Base-by-base conservation (phyloP, 2,797 vertebrate species). In the Chelonia mydas region DNA sequence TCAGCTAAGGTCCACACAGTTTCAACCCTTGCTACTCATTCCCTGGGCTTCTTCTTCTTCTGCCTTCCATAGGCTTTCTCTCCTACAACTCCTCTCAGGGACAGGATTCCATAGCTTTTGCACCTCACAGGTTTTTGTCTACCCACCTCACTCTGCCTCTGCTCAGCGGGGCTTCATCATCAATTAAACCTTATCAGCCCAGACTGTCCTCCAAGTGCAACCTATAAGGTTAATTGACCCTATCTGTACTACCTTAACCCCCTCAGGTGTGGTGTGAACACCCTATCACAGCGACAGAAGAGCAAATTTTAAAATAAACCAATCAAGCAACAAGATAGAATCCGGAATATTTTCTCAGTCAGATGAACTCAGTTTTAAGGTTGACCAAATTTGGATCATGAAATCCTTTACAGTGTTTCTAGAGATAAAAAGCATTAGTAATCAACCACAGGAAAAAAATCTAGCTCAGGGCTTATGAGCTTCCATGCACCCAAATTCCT, bases 311-410 rank as follows among this genome's bases (percentile, higher is more conserved):
- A 91, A 41, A 88, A 50, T 0, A 4, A 96, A 53, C 74, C 90
- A 93, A 80, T 65, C 78, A 83, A 61, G 54, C 80, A 90, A 87
- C 91, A 16, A 61, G 59, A 33, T 83, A 95, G 81, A 97, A 94
- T 50, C 37, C 51, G 90, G 76, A 57, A 57, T 50, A 94, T 79
- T 90, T 97, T 93, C 83, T 72, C 54, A 94, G n/a, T 37, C 83
- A 87, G 93, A 95, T 90, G 9, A 96, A 91, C 92, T 95, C 93
- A 91, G 49, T 83, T 92, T 92, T 87, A 89, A 92, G 74, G 86
- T 91, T 94, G 87, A 92, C 86, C 84, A 94, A 94, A 76, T 41
- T 2, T 25, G 92, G 87, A 59, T 84, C 50, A 55, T 81, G 92
- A 91, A 94, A 87, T 86, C 95, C 17, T 74, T 93, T 87, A 93